Evolutionary conservation across 2,113 vertebrate genomes (phyloP).

Genomic region (Quiscalus mexicanus): DNA sequence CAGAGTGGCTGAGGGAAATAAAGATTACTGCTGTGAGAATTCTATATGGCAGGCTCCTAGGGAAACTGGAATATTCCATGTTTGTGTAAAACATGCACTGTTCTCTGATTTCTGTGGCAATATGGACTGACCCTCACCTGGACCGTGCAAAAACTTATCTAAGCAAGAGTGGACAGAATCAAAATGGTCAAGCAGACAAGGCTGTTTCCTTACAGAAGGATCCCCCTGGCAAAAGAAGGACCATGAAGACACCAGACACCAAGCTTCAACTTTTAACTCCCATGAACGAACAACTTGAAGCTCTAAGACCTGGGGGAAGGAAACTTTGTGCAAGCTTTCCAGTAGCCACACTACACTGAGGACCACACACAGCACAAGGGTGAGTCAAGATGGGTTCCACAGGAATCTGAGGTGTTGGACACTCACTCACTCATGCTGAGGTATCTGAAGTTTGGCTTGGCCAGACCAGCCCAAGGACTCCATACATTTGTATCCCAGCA

Average conservation of each 20-base stretch:
- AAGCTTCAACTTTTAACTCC: background rate
- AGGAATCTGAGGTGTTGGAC: background rate
- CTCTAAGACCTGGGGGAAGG: background rate
- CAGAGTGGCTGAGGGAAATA: background rate
- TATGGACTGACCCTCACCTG: background rate
- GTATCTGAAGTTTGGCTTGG: conserved; percentile 18
- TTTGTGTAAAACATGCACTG: background rate
- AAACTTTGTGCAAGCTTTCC: background rate
- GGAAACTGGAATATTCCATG: background rate
- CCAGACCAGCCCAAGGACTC: background rate
- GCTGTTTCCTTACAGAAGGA: background rate
- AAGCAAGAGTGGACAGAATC: background rate
- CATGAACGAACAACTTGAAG: background rate
- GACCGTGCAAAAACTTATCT: background rate
- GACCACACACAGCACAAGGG: background rate
- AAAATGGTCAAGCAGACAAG: background rate
- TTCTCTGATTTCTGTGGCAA: background rate
- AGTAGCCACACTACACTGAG: background rate
- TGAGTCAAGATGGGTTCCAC: background rate
- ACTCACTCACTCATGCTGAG: background rate
- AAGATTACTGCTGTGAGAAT: background rate
- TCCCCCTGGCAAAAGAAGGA: background rate
- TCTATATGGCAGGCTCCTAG: background rate
- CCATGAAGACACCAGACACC: background rate
- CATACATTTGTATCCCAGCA: background rate